These are phyloP conservation scores for Grantiella picta DNA, from an alignment of 2,113 vertebrate species.

Conservation along the genomic window DNA sequence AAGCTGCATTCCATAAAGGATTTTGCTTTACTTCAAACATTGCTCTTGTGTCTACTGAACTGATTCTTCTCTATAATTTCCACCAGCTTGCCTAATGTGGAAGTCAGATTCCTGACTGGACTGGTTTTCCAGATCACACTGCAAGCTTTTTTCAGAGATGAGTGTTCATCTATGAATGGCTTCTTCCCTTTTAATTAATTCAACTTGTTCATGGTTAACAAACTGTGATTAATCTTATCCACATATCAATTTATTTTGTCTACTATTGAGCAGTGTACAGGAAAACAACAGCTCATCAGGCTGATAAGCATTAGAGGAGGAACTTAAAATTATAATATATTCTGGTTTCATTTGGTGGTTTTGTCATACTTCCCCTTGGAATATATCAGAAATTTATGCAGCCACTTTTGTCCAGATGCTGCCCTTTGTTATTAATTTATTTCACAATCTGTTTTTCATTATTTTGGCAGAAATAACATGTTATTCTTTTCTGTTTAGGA, in stretches of 20 bases:
- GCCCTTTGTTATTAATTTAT: conserved; percentile 38
- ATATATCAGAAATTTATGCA: conserved; percentile 3
- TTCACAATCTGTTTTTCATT: conserved; percentile 38
- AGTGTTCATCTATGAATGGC: not conserved
- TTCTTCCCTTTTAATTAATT: not conserved
- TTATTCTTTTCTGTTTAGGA: conserved; percentile 2
- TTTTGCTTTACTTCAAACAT: not conserved
- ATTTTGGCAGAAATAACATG: not conserved
- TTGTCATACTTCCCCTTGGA: conserved; percentile 1
- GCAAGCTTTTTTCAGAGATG: not conserved
- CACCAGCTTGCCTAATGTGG: not conserved
- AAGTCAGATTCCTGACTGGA: not conserved
- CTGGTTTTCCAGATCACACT: not conserved
- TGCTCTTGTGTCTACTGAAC: not conserved
- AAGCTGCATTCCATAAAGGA: not conserved
- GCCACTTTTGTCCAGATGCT: conserved; percentile 16
- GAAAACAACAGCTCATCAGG: not conserved
- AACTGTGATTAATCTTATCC: not conserved
- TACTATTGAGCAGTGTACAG: not conserved
- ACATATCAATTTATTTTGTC: not conserved
- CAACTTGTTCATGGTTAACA: not conserved
- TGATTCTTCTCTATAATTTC: not conserved
- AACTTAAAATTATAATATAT: not conserved
- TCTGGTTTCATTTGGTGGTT: not conserved
- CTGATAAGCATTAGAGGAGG: not conserved